Evolutionary conservation across 2,797 vertebrate species (phyloP).

Genomic region (Dicrostonyx torquatus): DNA sequence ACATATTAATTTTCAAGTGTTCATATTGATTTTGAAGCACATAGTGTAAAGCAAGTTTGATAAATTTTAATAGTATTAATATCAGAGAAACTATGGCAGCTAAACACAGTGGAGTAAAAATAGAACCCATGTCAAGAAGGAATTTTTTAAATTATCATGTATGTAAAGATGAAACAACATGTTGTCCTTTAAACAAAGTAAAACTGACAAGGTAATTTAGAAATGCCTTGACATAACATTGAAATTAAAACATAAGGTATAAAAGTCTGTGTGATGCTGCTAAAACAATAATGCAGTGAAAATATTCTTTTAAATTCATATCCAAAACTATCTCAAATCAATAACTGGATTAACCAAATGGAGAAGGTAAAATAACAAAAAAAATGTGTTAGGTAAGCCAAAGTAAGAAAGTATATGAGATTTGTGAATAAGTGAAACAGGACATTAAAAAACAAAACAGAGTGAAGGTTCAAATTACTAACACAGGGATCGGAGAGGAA

Average conservation of each 20-base stretch:
- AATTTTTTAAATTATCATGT: not conserved
- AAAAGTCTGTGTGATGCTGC: not conserved
- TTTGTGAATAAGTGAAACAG: not conserved
- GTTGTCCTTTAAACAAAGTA: not conserved
- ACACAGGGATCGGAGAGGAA: not conserved
- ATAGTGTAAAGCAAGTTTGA: not conserved
- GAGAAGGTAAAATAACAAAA: not conserved
- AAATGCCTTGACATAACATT: not conserved
- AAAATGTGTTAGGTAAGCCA: not conserved
- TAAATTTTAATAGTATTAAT: not conserved
- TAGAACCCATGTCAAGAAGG: not conserved
- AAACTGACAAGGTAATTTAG: not conserved
- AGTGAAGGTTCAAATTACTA: not conserved
- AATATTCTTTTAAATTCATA: not conserved
- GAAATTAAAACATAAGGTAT: not conserved
- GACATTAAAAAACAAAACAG: not conserved
- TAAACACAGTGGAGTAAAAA: not conserved
- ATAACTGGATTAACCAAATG: not conserved
- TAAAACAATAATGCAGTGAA: not conserved
- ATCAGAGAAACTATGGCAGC: not conserved
- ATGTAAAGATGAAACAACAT: not conserved
- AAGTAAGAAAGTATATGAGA: not conserved
- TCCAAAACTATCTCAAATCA: not conserved
- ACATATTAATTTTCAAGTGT: no score
- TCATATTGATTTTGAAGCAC: not conserved